Evolutionary conservation across 2,113 vertebrate genomes (phyloP).

Genomic region (Oryzias woworae): DNA sequence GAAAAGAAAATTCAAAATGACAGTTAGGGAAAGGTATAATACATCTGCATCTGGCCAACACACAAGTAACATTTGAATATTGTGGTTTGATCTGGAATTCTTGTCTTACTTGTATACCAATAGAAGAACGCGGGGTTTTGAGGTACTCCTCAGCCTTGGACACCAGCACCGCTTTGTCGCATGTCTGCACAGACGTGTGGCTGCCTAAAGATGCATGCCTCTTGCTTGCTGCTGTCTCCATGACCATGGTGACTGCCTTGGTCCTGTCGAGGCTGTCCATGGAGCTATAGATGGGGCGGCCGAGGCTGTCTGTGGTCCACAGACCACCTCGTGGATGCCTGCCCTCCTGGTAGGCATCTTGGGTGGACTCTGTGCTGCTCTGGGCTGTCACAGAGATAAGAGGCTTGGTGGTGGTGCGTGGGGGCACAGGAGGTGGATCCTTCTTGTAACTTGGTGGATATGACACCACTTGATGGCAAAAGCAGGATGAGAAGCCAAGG

Average conservation of each 20-base stretch:
- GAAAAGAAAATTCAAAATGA: too few relatives aligned
- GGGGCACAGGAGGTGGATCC: conserved; percentile 94
- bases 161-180: conserved; percentile 89
- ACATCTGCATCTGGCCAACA: too few relatives aligned
- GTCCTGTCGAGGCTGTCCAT: conserved; percentile 94
- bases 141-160: conserved; percentile 92
- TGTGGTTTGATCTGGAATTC: neutral
- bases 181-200: conserved; percentile 82
- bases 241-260: conserved; percentile 93
- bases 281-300: conserved; percentile 88
- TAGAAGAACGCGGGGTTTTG: conserved; percentile 89
- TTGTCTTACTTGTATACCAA: conserved; percentile 92
- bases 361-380: conserved; percentile 98
- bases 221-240: conserved; percentile 88
- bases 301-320: conserved; percentile 87
- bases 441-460: conserved; percentile 93
- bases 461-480: conserved; percentile 76
- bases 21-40: too few relatives aligned
- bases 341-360: conserved; percentile 94
- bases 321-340: conserved; percentile 83
- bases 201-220: conserved; percentile 81
- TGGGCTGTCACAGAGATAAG: conserved; percentile 98
- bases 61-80: neutral
- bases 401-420: conserved; percentile 93
- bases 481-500: conserved; percentile 63